Base-by-base conservation (phyloP, 2,888 invertebrate species). In the Spicauda simplicius region DNA sequence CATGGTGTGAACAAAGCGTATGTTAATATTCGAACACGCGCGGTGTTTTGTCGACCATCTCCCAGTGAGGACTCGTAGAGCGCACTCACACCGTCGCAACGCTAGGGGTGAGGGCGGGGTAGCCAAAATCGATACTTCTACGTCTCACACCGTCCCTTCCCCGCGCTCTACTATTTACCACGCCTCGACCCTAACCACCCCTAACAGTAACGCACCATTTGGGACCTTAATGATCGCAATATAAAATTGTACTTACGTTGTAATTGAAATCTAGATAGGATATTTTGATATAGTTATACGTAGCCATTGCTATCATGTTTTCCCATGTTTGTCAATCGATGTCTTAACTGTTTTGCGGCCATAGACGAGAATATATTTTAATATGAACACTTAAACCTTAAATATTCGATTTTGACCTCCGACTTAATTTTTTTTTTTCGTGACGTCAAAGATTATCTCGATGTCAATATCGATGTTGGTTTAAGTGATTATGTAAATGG, bases 61-160 rank as follows among this genome's bases (percentile, higher is more conserved):
- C 84, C 73, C 80, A 79, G 80, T 78, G 79, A 85, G 83, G 80
- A 87, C 84, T 85, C 82, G 84, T 80, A 83, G 79, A 77, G 83
- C 86, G 86, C 90, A 91, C 92, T 86, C 91, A 91, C 90, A 91
- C 91, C 83, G 90, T 84, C 91, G 89, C 91, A 88, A 77, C 81
- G 81, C 74, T 83, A 77, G 88, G 90, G 89, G 88, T 80, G 88
- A 88, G 91, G 85, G 90, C 85, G 90, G 90, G 86, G 88, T 85
- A 86, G 81, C 87, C 83, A 91, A 93, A 92, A 93, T 93, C 93
- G 93, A 93, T 93, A 93, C 84, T 90, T 82, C 87, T 86, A 85
- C 91, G 89, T 86, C 89, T 89, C 90, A 83, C 78, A 78, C 85
- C 84, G 77, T 77, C 83, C 74, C 76, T 82, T 79, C 83, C 78